Base-by-base conservation (phyloP, 2,888 invertebrate species). In the Polymixis flavicincta region DNA sequence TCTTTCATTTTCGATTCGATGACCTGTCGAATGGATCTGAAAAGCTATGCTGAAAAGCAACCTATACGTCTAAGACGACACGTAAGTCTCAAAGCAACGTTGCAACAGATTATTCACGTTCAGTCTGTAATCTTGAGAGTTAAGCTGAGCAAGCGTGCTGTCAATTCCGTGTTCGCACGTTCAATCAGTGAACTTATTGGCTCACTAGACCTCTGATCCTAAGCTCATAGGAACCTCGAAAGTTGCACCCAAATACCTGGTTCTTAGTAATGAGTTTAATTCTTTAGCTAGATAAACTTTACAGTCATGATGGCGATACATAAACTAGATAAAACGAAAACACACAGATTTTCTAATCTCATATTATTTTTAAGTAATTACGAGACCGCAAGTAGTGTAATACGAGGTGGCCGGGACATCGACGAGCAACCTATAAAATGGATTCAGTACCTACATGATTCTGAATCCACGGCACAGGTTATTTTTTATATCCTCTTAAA, bases 71-170 rank as follows among this genome's bases (percentile, higher is more conserved):
- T 59, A 32, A 71, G 25, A 6, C 19, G 28, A 76, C 13, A 13
- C 37, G 28, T 28, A 22, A 22, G 48, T 65, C n/a, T 32, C 28
- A 14, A n/a, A 48, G 13, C 9, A 48, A 48, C 45, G n/a, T 55
- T 80, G 25, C 42, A 32, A 25, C n/a, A 61, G 22, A 55, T 72
- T 80, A 73, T 76, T 80, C 80, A 60, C 48, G 54, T 48, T 37
- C 14, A 71, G 32, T 61, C 52, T 42, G n/a, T 70, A 78, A 78
- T 78, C 42, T 59, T 78, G 57, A 59, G 22, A 25, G 57, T 52
- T 76, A 32, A 50, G 42, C 60, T 25, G 22, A 42, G 32, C 32
- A 45, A 50, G 50, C 25, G 63, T 55, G 55, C 54, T 50, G 73
- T 63, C 60, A 72, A 76, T 55, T n/a, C 17, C 48, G 17, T 50